phyloP scores from a whole-genome alignment of 2,888 invertebrate species.

The Antheraea yamamai region DNA sequence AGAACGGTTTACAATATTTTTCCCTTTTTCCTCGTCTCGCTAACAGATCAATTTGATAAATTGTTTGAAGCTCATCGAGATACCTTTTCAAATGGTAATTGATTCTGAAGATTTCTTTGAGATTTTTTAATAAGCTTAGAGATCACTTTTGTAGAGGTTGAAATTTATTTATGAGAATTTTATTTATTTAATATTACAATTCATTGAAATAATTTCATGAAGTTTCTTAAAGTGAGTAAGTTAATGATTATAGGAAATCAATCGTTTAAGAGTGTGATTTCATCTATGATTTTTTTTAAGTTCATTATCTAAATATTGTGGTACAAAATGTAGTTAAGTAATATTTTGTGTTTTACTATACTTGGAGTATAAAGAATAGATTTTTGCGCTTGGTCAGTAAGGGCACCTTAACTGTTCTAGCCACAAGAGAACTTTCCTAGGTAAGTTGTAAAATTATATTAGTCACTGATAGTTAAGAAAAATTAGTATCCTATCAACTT shows the following conservation, averaged over 20 bases:
- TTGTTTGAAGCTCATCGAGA: conserved; percentile 14
- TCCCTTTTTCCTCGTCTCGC: conserved; percentile 7
- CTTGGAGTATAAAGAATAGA: too few relatives aligned
- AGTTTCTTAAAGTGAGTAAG: background rate
- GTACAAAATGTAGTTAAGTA: background rate
- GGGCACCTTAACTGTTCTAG: too few relatives aligned
- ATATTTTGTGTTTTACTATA: background rate
- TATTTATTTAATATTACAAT: background rate
- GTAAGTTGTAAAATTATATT: background rate
- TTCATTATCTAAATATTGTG: background rate
- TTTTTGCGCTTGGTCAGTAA: too few relatives aligned
- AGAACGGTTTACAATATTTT: background rate
- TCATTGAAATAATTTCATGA: background rate
- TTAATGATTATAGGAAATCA: background rate
- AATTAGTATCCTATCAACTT: background rate
- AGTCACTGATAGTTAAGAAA: background rate
- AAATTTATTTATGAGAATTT: conserved; percentile 6
- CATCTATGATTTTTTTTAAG: background rate
- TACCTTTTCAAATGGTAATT: conserved; percentile 10
- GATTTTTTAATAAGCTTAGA: conserved; percentile 16
- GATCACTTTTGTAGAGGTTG: conserved; percentile 5
- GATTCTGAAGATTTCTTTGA: conserved; percentile 8
- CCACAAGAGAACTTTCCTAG: too few relatives aligned
- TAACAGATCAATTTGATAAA: conserved; percentile 15
- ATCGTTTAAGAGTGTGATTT: background rate